phyloP scores from a whole-genome alignment of 2,797 vertebrate genomes.

The Atherinosoma microstoma region DNA sequence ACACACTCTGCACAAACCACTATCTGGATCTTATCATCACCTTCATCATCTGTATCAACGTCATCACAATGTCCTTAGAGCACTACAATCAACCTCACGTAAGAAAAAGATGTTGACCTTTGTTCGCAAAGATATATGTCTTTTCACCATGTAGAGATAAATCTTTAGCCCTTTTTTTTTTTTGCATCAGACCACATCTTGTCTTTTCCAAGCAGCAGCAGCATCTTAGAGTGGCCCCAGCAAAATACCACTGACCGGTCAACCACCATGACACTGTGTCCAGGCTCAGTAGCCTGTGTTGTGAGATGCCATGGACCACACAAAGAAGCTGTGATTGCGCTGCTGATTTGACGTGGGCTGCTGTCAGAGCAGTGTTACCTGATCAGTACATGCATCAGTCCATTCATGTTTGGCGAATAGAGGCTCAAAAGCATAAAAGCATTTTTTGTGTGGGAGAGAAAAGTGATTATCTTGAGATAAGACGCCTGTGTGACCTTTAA shows the following conservation, averaged over 20 bases:
- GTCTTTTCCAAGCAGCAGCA: constrained; percentile 9
- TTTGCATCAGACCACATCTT: neutral
- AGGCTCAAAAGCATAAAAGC: constrained; percentile 33
- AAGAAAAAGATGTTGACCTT: constrained; percentile 34
- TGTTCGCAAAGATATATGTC: neutral
- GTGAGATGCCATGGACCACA: constrained; percentile 20
- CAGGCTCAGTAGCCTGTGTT: constrained; percentile 27
- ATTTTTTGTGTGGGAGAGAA: constrained; percentile 29
- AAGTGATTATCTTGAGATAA: constrained; percentile 63
- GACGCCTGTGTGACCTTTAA: constrained; percentile 63
- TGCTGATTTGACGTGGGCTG: constrained; percentile 46
- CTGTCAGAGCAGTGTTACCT: constrained; percentile 35
- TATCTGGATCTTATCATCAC: constrained; percentile 99
- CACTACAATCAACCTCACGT: constrained; percentile 94
- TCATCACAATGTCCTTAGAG: constrained; percentile 98
- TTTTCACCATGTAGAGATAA: neutral
- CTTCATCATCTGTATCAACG: constrained; percentile 98
- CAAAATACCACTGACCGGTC: constrained; percentile 17
- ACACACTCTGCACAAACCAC: constrained; percentile 97
- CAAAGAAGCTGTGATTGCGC: constrained; percentile 60
- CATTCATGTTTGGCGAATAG: constrained; percentile 38
- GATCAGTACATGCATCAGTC: constrained; percentile 15
- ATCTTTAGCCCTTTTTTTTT: constrained; percentile 20
- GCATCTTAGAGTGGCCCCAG: constrained; percentile 10
- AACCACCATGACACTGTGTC: constrained; percentile 9